Base-by-base conservation (phyloP, 2,113 vertebrate species). In the Lepus europaeus region DNA sequence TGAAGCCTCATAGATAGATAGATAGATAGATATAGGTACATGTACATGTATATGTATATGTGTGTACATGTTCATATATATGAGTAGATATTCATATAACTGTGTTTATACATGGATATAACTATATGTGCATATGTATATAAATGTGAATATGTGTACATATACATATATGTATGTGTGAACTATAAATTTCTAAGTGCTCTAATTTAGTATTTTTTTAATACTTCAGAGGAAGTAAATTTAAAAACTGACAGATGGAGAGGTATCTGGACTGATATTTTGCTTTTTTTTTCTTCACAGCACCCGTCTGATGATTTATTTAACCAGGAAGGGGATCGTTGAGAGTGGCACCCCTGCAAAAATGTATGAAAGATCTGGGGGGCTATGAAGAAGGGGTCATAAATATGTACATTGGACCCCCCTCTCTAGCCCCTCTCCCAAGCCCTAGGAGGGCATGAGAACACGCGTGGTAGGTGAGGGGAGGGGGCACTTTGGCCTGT, bases 261-360 rank as follows among this genome's bases (percentile, higher is more conserved):
- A 79, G 53, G 53, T 8, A 61, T 22, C 6, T 33, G 19, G 31
- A 1, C 13, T 59, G 36, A 61, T 0, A 3, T 80, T 80, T 25
- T 61, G 78, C 29, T 23, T 79, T 12, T 39, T 39, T 5, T 39
- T 39, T 39, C 39, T 39, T 39, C 97, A 97, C 96, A 97, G 97
- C 97, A 97, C 97, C 97, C 97, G 97, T 97, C 96, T 97, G 96
- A 97, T 95, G 97, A 95, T 97, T 97, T 96, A 97, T 97, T 97
- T 97, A 97, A 96, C 93, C 95, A 97, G 96, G 89, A 95, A 91
- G 88, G 89, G 93, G 89, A 61, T 88, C 87, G 77, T 84, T 89
- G 91, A 90, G 90, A 96, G 92, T 89, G 95, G 83, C 80, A 95
- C 95, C 96, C 97, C 95, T 97, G 96, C 97, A 97, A 97, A 97